Percentiles rank a stretch among this genome's conserved stretches.
These are phyloP conservation scores for Polymixis flavicincta DNA, from an alignment of 2,888 invertebrate genomes.

Conservation along the genomic window DNA sequence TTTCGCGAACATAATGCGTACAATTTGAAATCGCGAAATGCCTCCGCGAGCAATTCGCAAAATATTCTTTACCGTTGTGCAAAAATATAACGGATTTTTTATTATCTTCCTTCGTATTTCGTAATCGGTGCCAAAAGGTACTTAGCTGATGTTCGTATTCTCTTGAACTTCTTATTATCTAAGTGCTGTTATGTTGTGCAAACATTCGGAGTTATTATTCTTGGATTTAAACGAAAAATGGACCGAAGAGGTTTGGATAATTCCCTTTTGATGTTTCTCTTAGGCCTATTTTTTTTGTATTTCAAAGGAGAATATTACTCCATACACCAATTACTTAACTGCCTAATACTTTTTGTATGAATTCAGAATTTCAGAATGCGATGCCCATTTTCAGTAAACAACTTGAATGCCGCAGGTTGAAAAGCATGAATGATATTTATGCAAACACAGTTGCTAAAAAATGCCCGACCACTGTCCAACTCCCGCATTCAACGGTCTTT, in stretches of 20 bases:
- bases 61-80: constrained; percentile 75
- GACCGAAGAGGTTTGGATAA: constrained; percentile 33
- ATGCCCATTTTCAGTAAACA: constrained; percentile 24
- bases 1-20: constrained; percentile 80
- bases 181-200: constrained; percentile 58
- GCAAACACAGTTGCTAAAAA: constrained; percentile 56
- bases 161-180: constrained; percentile 60
- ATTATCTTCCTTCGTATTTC: constrained; percentile 66
- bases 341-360: not conserved
- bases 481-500: constrained; percentile 55
- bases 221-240: constrained; percentile 41
- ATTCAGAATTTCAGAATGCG: constrained; percentile 1
- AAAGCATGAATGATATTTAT: constrained; percentile 56
- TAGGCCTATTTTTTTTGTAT: constrained; percentile 17
- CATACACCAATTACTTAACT: constrained; percentile 38
- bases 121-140: constrained; percentile 65
- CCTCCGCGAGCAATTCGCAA: constrained; percentile 75
- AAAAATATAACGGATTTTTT: constrained; percentile 78
- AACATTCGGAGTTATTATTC: constrained; percentile 58
- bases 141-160: constrained; percentile 64
- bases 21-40: constrained; percentile 84
- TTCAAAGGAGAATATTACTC: constrained; percentile 4
- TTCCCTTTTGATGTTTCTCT: constrained; percentile 25
- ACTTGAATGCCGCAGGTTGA: constrained; percentile 35
- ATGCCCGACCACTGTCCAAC: constrained; percentile 45